Conservation (phyloP, 2,113 vertebrate genomes). For the Colius striatus region DNA sequence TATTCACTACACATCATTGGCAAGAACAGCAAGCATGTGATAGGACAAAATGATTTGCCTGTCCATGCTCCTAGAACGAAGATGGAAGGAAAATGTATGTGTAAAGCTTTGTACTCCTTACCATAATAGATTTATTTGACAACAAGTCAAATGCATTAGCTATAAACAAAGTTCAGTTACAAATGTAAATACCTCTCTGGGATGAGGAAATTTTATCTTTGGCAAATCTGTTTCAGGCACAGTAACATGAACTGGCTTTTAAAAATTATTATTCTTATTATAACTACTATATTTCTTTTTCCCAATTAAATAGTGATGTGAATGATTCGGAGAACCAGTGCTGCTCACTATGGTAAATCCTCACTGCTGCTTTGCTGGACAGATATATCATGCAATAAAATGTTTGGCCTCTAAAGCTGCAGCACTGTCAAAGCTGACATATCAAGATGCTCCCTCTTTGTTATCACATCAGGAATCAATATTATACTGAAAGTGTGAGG, state of each 20-base stretch:
- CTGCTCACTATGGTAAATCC: background rate
- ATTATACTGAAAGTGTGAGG: background rate
- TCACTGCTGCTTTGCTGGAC: background rate
- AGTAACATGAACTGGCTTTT: background rate
- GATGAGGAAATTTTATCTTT: background rate
- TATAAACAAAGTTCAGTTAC: background rate
- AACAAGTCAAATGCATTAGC: background rate
- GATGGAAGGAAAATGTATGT: background rate
- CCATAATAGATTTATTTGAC: background rate
- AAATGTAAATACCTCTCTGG: background rate
- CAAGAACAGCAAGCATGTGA: background rate
- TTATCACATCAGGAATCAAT: background rate
- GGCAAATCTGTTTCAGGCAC: background rate
- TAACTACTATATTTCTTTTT: rapidly evolving
- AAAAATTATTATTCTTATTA: background rate
- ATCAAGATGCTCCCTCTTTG: background rate
- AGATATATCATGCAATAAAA: background rate
- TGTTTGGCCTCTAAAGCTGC: background rate
- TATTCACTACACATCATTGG: background rate
- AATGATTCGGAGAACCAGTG: background rate
- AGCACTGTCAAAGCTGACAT: background rate
- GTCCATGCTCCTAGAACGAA: background rate
- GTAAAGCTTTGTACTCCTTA: background rate
- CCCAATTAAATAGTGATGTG: background rate
- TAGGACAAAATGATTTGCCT: background rate